These are phyloP conservation scores for Drosophila testacea DNA, from an alignment of 2,888 invertebrate genomes.

Conservation along the genomic window DNA sequence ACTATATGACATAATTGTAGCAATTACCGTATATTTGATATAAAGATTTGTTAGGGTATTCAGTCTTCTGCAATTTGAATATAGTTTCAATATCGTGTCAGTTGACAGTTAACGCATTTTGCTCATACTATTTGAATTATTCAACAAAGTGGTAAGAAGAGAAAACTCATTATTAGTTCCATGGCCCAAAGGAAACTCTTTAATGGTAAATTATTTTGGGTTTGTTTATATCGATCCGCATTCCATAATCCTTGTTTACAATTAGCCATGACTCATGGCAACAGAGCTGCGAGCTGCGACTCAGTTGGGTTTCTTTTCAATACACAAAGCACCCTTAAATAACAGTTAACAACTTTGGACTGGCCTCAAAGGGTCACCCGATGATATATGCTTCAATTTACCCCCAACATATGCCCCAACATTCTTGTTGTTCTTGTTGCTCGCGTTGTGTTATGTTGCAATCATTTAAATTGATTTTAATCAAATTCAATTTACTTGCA, in stretches of 20 bases:
- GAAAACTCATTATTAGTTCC: constrained; percentile 17
- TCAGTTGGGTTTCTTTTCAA: background rate
- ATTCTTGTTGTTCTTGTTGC: constrained; percentile 6
- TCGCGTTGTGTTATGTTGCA: constrained; percentile 26
- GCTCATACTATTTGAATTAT: constrained; percentile 6
- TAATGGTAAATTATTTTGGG: constrained; percentile 15
- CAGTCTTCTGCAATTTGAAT: background rate
- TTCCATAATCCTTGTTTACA: constrained; percentile 25
- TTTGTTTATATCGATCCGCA: constrained; percentile 43
- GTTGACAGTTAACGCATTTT: constrained; percentile 12
- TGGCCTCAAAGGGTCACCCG: constrained; percentile 17
- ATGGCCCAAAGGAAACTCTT: constrained; percentile 11
- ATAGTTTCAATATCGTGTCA: background rate
- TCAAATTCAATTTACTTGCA: constrained; percentile 76
- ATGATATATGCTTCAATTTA: constrained; percentile 20
- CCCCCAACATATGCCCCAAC: constrained; percentile 12
- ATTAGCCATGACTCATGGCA: constrained; percentile 41
- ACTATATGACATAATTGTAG: too few relatives aligned
- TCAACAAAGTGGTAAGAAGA: background rate
- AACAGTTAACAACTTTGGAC: constrained; percentile 12
- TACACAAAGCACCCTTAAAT: constrained; percentile 13
- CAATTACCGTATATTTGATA: too few relatives aligned
- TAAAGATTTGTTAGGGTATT: background rate
- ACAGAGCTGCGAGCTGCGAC: background rate
- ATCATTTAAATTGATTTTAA: constrained; percentile 82